Evolutionary conservation across 2,888 invertebrate genomes (phyloP).

Genomic region (Drosophila phalerata): DNA sequence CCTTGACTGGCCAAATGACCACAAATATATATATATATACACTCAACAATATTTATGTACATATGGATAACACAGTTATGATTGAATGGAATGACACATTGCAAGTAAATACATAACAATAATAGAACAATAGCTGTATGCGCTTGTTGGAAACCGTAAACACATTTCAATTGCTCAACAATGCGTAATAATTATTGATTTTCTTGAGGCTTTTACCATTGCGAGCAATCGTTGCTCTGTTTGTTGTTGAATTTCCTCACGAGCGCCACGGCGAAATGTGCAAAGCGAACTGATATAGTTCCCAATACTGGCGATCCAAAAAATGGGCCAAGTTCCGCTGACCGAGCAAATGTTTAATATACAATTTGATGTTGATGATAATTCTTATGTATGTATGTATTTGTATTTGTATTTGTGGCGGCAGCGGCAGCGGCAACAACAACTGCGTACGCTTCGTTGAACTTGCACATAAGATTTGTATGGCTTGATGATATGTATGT

Average conservation of each 20-base stretch:
- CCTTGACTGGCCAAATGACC: slow-evolving; percentile 67
- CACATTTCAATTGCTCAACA: slow-evolving; percentile 36
- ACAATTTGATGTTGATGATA: slow-evolving; percentile 62
- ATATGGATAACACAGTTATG: slow-evolving; percentile 19
- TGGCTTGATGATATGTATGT: slow-evolving; percentile 53
- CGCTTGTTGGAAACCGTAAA: slow-evolving; percentile 23
- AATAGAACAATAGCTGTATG: slow-evolving; percentile 8
- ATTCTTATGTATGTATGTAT: slow-evolving; percentile 38
- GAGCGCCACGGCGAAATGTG: slow-evolving; percentile 84
- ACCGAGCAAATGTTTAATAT: slow-evolving; percentile 60
- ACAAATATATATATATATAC: slow-evolving; percentile 11
- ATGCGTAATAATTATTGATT: slow-evolving; percentile 64
- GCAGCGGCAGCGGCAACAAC: slow-evolving; percentile 26
- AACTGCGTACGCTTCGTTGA: slow-evolving; percentile 43
- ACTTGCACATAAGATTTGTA: slow-evolving; percentile 27
- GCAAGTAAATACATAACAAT: slow-evolving; percentile 1
- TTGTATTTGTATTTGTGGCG: slow-evolving; percentile 53
- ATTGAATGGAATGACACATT: slow-evolving; percentile 12
- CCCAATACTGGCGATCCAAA: slow-evolving; percentile 77
- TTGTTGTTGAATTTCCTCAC: slow-evolving; percentile 73
- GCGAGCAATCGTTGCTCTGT: slow-evolving; percentile 74
- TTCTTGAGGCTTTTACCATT: slow-evolving; percentile 80
- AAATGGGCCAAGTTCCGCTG: slow-evolving; percentile 69
- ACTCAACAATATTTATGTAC: background rate
- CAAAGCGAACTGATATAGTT: slow-evolving; percentile 83